phyloP scores from a whole-genome alignment of 2,113 vertebrate genomes.

The Chiloscyllium plagiosum region DNA sequence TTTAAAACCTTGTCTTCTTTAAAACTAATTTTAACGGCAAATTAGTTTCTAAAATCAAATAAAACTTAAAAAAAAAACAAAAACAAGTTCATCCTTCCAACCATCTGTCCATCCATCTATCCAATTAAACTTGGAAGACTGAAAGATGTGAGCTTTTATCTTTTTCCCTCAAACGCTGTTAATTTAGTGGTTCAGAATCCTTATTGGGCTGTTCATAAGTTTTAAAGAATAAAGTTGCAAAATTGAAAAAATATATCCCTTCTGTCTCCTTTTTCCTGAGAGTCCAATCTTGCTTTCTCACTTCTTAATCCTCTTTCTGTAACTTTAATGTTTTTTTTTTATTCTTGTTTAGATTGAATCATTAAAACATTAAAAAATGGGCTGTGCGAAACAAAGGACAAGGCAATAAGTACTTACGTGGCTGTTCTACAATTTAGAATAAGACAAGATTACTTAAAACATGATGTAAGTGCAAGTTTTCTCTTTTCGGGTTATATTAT shows the following conservation, averaged over 20 bases:
- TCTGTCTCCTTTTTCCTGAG: no score
- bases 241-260: no score
- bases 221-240: no score
- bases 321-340: no score
- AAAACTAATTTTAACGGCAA: background rate
- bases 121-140: background rate
- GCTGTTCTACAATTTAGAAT: background rate
- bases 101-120: background rate
- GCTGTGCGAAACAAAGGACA: background rate
- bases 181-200: background rate
- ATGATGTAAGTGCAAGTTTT: background rate
- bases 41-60: background rate
- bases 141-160: background rate
- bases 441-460: background rate
- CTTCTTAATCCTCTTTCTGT: no score
- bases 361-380: background rate
- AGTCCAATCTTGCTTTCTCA: no score
- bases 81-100: background rate
- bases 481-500: background rate
- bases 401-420: background rate
- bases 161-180: background rate
- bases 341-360: background rate
- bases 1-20: background rate
- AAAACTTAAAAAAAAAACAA: background rate
- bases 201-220: background rate